Base-by-base conservation (phyloP, 1,140 invertebrate species). In the Trichonephila inaurata region DNA sequence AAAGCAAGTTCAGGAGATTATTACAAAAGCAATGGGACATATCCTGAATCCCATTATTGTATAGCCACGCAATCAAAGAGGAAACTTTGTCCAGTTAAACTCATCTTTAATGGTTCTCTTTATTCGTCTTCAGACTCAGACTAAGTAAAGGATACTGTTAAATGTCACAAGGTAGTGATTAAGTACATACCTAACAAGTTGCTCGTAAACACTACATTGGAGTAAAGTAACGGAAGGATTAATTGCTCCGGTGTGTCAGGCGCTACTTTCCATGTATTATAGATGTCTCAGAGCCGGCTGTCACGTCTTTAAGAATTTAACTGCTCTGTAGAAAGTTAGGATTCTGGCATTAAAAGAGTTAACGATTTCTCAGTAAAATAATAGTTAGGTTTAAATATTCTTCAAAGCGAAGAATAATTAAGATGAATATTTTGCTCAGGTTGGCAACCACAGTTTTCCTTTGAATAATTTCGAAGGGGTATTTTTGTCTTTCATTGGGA, bases 231-330 rank as follows among this genome's bases (percentile, higher is more conserved):
- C 21, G 82, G 18, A 60, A 83, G 40, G 40, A 83, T 58, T 83
- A 58, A 60, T 83, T 83, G 82, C 82, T 51, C 19, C 51, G 16
- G 10, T 83, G 51, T 83, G 82, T 58, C 82, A 83, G n/a, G 19
- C 21, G 21, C 82, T 83, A 83, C 82, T 83, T 83, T 83, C 51
- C 82, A 60, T 83, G 82, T 44, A 83, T 83, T 83, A 83, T 83
- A 83, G 44, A 83, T 83, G 82, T 60, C 82, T 83, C 44, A 60
- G 12, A n/a, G 24, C 82, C 51, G 21, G 82, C 44, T 83, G 82
- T 83, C 82, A 60, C 40, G 82, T 51, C 82, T 83, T n/a, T n/a
- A 19, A 19, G 72, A 77, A 77, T 77, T 77, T 77, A 33, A 77
- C 28, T 77, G 72, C 72, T 77, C 18, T 28, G 6, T 33, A 77